Percentiles rank a stretch among this genome's conserved stretches.
These are phyloP conservation scores for Lagopus muta DNA, from an alignment of 2,113 vertebrate genomes.

Conservation along the genomic window DNA sequence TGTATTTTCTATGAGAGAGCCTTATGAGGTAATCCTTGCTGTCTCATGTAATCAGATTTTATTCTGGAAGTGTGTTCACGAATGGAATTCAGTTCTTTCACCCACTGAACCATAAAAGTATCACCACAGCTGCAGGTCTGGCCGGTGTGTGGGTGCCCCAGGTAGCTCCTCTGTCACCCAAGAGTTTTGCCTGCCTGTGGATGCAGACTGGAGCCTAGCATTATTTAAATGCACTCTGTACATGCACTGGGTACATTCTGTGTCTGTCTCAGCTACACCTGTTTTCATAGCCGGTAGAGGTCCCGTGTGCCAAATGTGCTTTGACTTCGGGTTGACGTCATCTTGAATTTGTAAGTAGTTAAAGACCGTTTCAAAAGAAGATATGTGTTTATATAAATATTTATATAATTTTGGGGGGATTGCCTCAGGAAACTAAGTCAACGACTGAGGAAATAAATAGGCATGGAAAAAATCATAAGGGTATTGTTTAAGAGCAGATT, in stretches of 20 bases:
- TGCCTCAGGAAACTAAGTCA: conserved; percentile 47
- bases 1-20: not conserved
- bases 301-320: conserved; percentile 20
- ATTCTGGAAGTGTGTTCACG: not conserved
- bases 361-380: conserved; percentile 43
- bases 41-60: conserved; percentile 12
- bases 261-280: not conserved
- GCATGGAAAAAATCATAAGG: conserved; percentile 59
- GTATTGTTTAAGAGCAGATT: conserved; percentile 60
- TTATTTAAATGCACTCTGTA: not conserved
- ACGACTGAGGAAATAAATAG: conserved; percentile 46
- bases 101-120: not conserved
- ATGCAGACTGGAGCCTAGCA: not conserved
- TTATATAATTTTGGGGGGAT: not conserved
- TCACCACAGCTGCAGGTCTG: not conserved
- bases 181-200: not conserved
- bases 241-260: not conserved
- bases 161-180: not conserved
- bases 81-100: not conserved
- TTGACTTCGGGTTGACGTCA: conserved; percentile 42
- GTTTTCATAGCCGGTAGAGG: not conserved
- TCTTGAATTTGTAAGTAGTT: conserved; percentile 42
- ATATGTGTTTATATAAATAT: conserved; percentile 54
- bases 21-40: not conserved
- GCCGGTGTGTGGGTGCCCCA: fast-evolving